Evolutionary conservation across 2,113 vertebrate genomes (phyloP), one percentile per base, ranked within the genome.

Genomic region (Alethe diademata): DNA sequence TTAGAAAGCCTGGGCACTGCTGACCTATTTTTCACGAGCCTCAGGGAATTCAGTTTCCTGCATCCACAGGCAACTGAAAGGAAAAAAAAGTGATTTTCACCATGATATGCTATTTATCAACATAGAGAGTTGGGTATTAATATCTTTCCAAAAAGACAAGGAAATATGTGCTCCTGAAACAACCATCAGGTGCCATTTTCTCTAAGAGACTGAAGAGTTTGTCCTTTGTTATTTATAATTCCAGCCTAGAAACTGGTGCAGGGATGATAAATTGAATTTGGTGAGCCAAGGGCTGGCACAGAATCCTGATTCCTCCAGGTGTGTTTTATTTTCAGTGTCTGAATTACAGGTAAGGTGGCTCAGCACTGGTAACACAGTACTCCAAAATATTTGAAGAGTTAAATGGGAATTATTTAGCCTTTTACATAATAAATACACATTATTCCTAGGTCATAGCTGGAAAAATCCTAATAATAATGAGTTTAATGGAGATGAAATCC

Each of bases 11-110:
- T 88, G 85, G 92, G 50, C 42, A 4, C 85, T 58, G n/a, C 7
- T 85, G 95, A 92, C 96, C 94, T 97, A 88, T 94, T 79, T 75
- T 88, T 47, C 47, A n/a, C 2, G 3, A 78, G 91, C 96, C 86
- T 78, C 12, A 83, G 91, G 94, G 95, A 88, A 83, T 80, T 76
- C 11, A 7, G 48, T 70, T 90, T 84, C 70, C 86, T 62, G 85
- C 56, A 31, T 51, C 88, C 9, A 4, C 19, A 78, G 58, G 70
- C 62, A 58, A 7, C 14, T 31, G 42, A 53, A 89, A 76, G 38
- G 36, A 5, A 35, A 26, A 48, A 92, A 87, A 51, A 7, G 9
- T 43, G 78, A 72, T 66, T 94, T 95, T 92, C 51, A 45, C 25
- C 29, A 9, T 8, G 19, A 2, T 48, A 4, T 2, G 5, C 61